Base-by-base conservation (phyloP, 2,113 vertebrate genomes). In the Onychostruthus taczanowskii region DNA sequence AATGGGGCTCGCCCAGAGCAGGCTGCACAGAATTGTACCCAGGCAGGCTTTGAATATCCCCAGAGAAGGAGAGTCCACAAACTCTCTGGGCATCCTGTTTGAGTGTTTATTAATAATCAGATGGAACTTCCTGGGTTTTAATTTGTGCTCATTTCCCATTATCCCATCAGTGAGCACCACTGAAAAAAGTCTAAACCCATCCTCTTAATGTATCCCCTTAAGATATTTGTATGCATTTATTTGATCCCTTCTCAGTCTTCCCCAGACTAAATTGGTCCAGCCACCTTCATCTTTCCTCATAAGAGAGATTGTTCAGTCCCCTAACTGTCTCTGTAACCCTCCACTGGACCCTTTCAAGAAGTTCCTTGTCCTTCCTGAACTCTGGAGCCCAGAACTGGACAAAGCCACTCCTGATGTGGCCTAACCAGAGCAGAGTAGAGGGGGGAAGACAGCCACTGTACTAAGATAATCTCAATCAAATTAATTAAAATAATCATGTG, bases 401-500 rank as follows among this genome's bases (percentile, higher is more conserved):
- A 55, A n/a, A 62, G 24, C 31, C 31, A 43, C 8, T 83, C 8
- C 26, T 76, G 63, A 47, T 1, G 0, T 9, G 2, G 39, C 30
- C 39, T 47, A 41, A 68, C 23, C n/a, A 75, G 16, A 61, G 20
- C 30, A 43, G 41, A 55, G n/a, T 16, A 47, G n/a, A 68, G 12
- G n/a, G n/a, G 15, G 0, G 8, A 69, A 63, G 47, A 79, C 62
- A 91, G 35, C 49, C 28, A 27, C 59, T 63, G 72, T 88, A 69
- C 63, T 63, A 84, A 80, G 30, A 83, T 30, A 88, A 94, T 96
- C 67, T 94, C 94, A 85, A 96, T 94, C 94, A 94, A 74, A 44
- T 83, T 80, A 94, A 92, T 94, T 93, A 77, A 93, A 96, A 83
- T 94, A 93, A 95, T 95, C 50, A 50, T 69, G 59, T 80, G 63